Evolutionary conservation across 2,888 invertebrate species (phyloP).

Genomic region (Agrochola lychnidis): DNA sequence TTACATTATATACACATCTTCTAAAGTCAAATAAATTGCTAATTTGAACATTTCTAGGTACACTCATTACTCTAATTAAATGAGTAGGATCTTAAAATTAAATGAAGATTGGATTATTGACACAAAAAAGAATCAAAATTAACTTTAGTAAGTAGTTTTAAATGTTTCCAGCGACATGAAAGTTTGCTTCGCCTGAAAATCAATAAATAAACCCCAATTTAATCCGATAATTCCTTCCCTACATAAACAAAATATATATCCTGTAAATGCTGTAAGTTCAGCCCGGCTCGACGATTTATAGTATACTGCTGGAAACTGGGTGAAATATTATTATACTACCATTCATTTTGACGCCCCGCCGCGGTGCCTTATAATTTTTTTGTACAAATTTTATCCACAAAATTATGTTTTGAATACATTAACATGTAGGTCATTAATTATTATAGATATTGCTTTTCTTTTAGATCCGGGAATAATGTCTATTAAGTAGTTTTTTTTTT

Average conservation of each 20-base stretch:
- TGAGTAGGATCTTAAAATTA: not conserved
- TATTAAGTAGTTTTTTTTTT: no score
- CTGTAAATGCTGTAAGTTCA: constrained; percentile 31
- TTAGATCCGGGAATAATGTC: not conserved
- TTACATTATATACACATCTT: not conserved
- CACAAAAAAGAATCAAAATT: not conserved
- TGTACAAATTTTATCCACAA: constrained; percentile 6
- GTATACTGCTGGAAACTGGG: not conserved
- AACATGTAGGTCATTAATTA: not conserved
- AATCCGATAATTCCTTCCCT: constrained; percentile 3
- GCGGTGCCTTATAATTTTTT: constrained; percentile 14
- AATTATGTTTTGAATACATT: constrained; percentile 1
- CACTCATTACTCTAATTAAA: not conserved
- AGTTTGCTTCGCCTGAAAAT: not conserved
- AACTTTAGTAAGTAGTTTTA: no score
- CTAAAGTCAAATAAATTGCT: not conserved
- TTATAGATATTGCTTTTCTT: not conserved
- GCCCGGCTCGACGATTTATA: constrained; percentile 36
- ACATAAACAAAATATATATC: constrained; percentile 34
- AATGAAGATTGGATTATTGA: not conserved
- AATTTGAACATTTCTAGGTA: not conserved
- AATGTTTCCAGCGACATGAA: not conserved
- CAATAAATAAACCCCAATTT: constrained; percentile 19
- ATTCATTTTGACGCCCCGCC: constrained; percentile 32
- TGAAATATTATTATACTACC: constrained; percentile 55